Base-by-base conservation (phyloP, 2,113 vertebrate species). In the Poeciliopsis turrubarensis region DNA sequence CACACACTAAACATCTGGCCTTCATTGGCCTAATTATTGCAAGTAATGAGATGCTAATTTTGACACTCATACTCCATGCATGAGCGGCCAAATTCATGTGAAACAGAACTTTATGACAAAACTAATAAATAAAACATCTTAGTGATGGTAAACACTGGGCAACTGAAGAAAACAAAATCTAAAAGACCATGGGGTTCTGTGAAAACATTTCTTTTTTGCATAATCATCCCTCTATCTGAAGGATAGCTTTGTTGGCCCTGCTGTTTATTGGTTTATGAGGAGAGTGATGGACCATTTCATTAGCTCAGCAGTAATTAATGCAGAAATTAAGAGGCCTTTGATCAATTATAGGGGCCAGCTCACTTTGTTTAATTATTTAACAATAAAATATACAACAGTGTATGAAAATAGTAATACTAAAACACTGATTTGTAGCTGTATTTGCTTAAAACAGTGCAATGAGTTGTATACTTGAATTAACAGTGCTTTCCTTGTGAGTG, bases 41-140 rank as follows among this genome's bases (percentile, higher is more conserved):
- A 94, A 94, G 92, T 97, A 96, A 97, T 96, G 94, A 97, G 93
- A 97, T 96, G 95, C 87, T 97, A 96, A 97, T 97, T 96, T 95
- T 93, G 94, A 92, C 94, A 93, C 94, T 95, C 92, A 95, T 95
- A 94, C 94, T 91, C 92, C 93, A 96, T 95, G 96, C 95, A 96
- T 95, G 94, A 97, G 90, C 87, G 91, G 84, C 89, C 89, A 91
- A 92, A 92, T 85, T 31, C 91, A 94, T 94, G 93, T 93, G 94
- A 94, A 95, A 92, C 91, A 94, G 87, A 94, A 90, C 74, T 93
- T 78, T 93, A 92, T 93, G 93, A 95, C 92, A 95, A 95, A 96
- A 91, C 90, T 92, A 94, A 96, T 96, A 95, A 95, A 95, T 94
- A 95, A 96, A 96, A 95, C 91, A 94, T 91, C 86, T 93, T 92